Evolutionary conservation across 2,113 vertebrate species (phyloP), one percentile per base, ranked within the genome.

Genomic region (Ariopsis seemanni): DNA sequence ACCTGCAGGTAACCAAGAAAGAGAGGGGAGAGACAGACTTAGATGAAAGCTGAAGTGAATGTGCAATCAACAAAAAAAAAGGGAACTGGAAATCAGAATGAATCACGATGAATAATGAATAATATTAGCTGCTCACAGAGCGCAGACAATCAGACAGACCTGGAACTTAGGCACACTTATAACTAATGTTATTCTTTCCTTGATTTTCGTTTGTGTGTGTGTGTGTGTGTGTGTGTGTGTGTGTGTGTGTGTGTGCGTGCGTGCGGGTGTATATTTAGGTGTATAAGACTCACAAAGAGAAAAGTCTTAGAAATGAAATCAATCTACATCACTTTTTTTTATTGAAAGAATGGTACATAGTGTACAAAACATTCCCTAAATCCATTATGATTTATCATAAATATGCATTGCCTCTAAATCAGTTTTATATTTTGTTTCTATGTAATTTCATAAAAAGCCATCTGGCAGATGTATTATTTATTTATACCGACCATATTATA

Each of bases 1-100:
- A 92, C 91, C 94, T 95, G 92, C 86, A 75, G 83, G 87, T 58
- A 91, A 69, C 55, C 83, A 85, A 85, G 11, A 80, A 57, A 58
- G 71, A 88, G 69, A 74, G 62, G 12, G 69, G 22, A 83, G 58
- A 88, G 42, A 83, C 52, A 48, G 79, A 86, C n/a, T 89, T 83
- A 82, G 86, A 52, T 77, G 58, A 87, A 89, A 82, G 77, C 72
- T 27, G 62, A 77, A 78, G 57, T 85, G 65, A 85, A 88, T 88
- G 53, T 72, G 89, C 86, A 90, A 88, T 90, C 87, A 84, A 79
- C 63, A 84, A 82, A 84, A 80, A 62, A 60, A 60, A 82, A 2
- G 25, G 75, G 83, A 86, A 63, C 10, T 71, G 22, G 62, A 82
- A 77, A 50, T 82, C 79, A 30, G 72, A 90, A 80, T 57, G 57